phyloP scores from a whole-genome alignment of 2,888 invertebrate genomes.

The Hetaerina titia region DNA sequence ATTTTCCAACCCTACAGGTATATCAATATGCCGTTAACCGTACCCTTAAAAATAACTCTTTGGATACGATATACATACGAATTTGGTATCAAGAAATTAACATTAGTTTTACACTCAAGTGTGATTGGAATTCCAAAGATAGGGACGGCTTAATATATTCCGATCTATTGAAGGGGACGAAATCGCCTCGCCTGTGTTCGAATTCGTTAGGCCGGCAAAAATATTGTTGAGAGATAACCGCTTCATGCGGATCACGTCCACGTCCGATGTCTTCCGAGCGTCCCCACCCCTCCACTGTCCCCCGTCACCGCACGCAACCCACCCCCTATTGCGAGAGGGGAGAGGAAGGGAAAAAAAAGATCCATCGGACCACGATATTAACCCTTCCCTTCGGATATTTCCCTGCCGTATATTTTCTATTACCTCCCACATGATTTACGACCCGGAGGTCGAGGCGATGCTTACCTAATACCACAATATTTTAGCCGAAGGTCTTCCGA shows the following conservation, averaged over 20 bases:
- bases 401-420: constrained; percentile 53
- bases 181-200: neutral
- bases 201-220: neutral
- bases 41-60: too few relatives aligned
- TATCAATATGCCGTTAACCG: too few relatives aligned
- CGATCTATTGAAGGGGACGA: too few relatives aligned
- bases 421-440: constrained; percentile 58
- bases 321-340: neutral
- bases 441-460: constrained; percentile 58
- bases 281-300: neutral
- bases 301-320: neutral
- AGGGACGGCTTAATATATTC: too few relatives aligned
- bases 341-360: neutral
- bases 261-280: neutral
- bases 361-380: constrained; percentile 32
- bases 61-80: too few relatives aligned
- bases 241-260: neutral
- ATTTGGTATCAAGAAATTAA: too few relatives aligned
- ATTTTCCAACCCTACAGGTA: too few relatives aligned
- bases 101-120: too few relatives aligned
- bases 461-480: constrained; percentile 59
- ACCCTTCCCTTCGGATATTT: constrained; percentile 30
- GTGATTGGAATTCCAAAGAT: too few relatives aligned
- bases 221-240: neutral
- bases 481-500: constrained; percentile 50